Evolutionary conservation across 2,113 vertebrate genomes (phyloP), one percentile per base, ranked within the genome.

Genomic region (Leucosticte australis): DNA sequence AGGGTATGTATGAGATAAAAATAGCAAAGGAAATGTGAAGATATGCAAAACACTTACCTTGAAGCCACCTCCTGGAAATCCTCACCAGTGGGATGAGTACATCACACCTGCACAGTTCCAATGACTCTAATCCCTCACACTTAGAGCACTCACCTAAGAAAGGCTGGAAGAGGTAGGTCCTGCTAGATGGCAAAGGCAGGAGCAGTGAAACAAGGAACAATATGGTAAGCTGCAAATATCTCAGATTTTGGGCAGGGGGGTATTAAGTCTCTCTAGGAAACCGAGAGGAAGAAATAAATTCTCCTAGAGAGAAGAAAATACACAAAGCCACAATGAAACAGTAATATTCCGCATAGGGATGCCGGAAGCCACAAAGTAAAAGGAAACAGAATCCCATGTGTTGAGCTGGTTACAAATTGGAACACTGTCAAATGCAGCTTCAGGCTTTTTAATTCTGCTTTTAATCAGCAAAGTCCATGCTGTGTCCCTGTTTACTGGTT

Each of bases 391-490:
- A 65, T 24, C 44, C 35, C 28, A 42, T 11, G 33, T 71, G 28
- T 90, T 79, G n/a, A 92, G 18, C 33, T 68, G 42, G 39, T 62
- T 81, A 80, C 63, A 95, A 96, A 78, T 13, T 89, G 50, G 81
- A 94, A 83, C 73, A 47, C 35, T 87, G 78, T 69, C 93, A 95
- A 93, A 90, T 24, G n/a, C 69, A 47, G 47, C 82, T 77, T 83
- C 75, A 73, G 30, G 22, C 39, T 96, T 96, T 92, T 91, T 23
- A 74, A 93, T 93, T 95, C 39, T 94, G 79, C 28, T 94, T 94
- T 97, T 88, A 85, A 91, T 90, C 92, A 94, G 82, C 63, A 80
- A 95, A 94, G 69, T 76, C 86, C 83, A 71, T 10, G 21, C 80
- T 83, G 49, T 35, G 60, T 35, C 85, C 35, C 49, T 95, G 52